Base-by-base conservation (phyloP, 2,113 vertebrate genomes). In the Mirza zaza region DNA sequence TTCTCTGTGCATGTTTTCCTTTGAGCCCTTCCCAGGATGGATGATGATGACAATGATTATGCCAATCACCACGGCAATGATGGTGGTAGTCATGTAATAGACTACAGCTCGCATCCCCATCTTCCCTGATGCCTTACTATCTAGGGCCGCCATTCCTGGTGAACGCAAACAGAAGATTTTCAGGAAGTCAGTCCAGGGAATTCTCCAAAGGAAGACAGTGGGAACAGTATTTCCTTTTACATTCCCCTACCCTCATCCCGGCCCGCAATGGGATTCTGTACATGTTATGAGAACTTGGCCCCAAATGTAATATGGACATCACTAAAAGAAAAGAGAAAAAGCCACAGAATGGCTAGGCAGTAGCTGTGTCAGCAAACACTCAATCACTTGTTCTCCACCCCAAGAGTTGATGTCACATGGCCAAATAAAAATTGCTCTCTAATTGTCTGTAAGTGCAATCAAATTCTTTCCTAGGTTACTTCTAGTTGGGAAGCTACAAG, bases 21-120 rank as follows among this genome's bases (percentile, higher is more conserved):
- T 99, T 20, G 99, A 99, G 94, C 99, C 99, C 98, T 99, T 99
- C 71, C 99, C 99, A 0, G 99, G 99, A 92, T 99, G 99, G 98
- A 99, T 99, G 98, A 99, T 99, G 97, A 99, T 98, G 97, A 99
- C 99, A 98, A 99, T 99, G 98, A 99, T 98, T 95, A 99, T 99
- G 61, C 99, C 99, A 45, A 99, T 99, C 98, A 99, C 98, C 87
- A 99, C 99, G 59, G 99, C 99, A 89, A 99, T 99, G 98, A 99
- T 94, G 1, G 99, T 99, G 55, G 99, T 99, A 86, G 99, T 99
- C 98, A 99, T 99, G 98, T 99, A 99, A 98, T 99, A 99, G 94
- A 99, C 92, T 83, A 99, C 99, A 2, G 99, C 99, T 97, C 99
- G 98, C 94, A 99, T 86, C 29, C 99, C 99, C 99, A 99, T 99